These are phyloP conservation scores for Hyperopisus bebe DNA, from an alignment of 2,113 vertebrate species.

Conservation along the genomic window DNA sequence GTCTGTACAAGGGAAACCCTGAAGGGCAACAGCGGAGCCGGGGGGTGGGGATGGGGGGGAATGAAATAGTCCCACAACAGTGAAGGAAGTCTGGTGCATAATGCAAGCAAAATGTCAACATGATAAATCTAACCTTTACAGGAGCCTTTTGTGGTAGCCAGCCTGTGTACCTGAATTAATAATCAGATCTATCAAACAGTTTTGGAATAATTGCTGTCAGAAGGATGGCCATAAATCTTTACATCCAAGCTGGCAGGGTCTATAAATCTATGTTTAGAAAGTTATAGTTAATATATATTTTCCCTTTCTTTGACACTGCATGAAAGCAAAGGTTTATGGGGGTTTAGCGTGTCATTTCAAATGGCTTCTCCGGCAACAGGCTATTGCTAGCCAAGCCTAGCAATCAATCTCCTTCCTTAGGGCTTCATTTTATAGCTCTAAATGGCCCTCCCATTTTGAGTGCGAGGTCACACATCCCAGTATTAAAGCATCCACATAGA, in stretches of 20 bases:
- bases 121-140: conserved; percentile 66
- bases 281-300: conserved; percentile 46
- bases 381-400: not conserved
- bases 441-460: conserved; percentile 11
- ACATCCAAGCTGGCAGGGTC: conserved; percentile 48
- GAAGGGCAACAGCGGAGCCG: conserved; percentile 2
- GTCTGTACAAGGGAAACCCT: not conserved
- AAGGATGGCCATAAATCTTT: conserved; percentile 53
- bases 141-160: conserved; percentile 47
- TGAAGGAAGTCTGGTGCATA: conserved; percentile 44
- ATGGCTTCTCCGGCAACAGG: not conserved
- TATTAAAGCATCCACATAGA: not conserved
- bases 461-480: not conserved
- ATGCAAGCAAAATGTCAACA: conserved; percentile 59
- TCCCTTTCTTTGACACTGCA: conserved; percentile 16
- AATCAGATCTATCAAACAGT: conserved; percentile 63
- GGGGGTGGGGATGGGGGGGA: not conserved
- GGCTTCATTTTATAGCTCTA: conserved; percentile 21
- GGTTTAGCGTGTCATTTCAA: conserved; percentile 21
- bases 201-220: conserved; percentile 63
- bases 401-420: conserved; percentile 12
- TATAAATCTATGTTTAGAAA: conserved; percentile 61
- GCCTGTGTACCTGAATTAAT: conserved; percentile 65
- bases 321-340: conserved; percentile 16
- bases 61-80: conserved; percentile 3